Evolutionary conservation across 2,888 invertebrate species (phyloP).

Genomic region (Graphium colonna): DNA sequence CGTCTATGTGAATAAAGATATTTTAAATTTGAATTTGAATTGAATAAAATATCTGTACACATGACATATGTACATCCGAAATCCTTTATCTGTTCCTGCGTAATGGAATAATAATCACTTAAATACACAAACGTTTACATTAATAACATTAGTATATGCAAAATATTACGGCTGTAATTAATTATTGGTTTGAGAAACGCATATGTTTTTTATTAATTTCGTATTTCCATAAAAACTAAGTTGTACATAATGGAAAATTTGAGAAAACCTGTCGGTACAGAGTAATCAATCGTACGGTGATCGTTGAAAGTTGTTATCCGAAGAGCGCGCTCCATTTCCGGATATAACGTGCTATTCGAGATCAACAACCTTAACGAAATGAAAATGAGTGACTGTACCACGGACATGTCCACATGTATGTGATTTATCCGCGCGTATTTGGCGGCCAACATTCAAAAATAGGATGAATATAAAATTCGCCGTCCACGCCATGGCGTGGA

Average conservation of each 20-base stretch:
- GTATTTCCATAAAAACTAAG: background rate
- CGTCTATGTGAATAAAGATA: no score
- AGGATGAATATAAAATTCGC: conserved; percentile 61
- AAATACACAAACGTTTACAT: no score
- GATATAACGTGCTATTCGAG: conserved; percentile 25
- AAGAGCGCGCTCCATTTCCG: conserved; percentile 20
- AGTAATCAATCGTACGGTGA: background rate
- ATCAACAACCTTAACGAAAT: conserved; percentile 28
- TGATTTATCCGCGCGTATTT: conserved; percentile 16
- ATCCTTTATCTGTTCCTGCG: no score
- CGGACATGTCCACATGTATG: conserved; percentile 11
- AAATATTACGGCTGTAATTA: no score
- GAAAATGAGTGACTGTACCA: conserved; percentile 9
- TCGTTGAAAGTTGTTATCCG: background rate
- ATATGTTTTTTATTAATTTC: no score
- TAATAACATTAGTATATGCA: no score
- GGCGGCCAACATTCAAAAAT: conserved; percentile 50
- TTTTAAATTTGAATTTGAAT: no score
- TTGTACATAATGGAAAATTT: background rate
- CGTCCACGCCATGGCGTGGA: conserved; percentile 43
- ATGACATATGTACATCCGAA: no score
- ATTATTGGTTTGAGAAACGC: no score
- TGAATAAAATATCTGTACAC: no score
- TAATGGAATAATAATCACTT: no score
- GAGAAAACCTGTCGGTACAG: conserved; percentile 1